Conservation (phyloP, 2,797 vertebrate genomes). For the Sebastes variabilis region DNA sequence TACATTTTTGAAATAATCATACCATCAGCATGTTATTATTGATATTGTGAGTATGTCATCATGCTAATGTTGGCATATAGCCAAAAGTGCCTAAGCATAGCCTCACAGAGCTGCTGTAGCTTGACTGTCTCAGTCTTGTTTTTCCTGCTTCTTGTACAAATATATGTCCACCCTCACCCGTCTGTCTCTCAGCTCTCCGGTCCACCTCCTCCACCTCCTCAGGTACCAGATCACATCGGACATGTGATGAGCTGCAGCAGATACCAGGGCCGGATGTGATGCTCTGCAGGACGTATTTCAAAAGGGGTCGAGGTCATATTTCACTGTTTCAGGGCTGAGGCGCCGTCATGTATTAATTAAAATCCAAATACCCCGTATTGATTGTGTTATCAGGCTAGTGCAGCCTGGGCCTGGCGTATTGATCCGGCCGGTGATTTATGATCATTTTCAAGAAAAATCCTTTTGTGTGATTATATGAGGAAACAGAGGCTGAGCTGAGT, state of each 20-base stretch:
- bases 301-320: conserved; percentile 85
- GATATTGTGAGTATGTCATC: background rate
- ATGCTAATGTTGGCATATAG: background rate
- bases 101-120: background rate
- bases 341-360: conserved; percentile 94
- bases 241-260: conserved; percentile 83
- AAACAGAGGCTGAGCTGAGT: conserved; percentile 85
- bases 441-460: conserved; percentile 96
- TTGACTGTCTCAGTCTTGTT: background rate
- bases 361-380: conserved; percentile 98
- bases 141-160: background rate
- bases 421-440: conserved; percentile 95
- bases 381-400: conserved; percentile 93
- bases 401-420: conserved; percentile 88
- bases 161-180: background rate
- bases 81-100: background rate
- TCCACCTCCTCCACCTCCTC: conserved; percentile 10
- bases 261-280: conserved; percentile 83
- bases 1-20: background rate
- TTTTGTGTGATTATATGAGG: conserved; percentile 93
- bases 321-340: conserved; percentile 87
- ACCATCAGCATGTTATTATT: background rate
- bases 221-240: conserved; percentile 81
- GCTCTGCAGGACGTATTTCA: conserved; percentile 87
- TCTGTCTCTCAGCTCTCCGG: background rate